These are phyloP conservation scores for Gallinago stenura DNA, from an alignment of 2,797 vertebrate genomes.

Conservation along the genomic window DNA sequence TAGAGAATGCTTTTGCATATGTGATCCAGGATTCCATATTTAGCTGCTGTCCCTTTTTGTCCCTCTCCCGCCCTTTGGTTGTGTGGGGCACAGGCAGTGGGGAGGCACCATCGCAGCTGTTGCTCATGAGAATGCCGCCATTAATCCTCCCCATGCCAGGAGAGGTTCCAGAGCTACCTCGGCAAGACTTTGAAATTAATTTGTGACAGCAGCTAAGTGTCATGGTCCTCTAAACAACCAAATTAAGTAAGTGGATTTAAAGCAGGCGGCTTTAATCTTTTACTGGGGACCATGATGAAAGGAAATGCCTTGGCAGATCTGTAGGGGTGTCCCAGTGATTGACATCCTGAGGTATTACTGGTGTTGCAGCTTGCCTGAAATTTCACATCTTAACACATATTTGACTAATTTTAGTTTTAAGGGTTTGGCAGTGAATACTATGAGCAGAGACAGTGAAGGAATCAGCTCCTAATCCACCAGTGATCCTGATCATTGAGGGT, in stretches of 20 bases:
- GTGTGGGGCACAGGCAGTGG: background rate
- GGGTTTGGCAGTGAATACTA: background rate
- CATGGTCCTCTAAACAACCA: background rate
- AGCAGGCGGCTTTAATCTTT: conserved; percentile 22
- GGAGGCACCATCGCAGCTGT: background rate
- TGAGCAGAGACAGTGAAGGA: background rate
- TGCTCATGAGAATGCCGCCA: background rate
- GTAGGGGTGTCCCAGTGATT: background rate
- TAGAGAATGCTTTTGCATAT: background rate
- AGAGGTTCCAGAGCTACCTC: background rate
- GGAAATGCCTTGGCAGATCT: background rate
- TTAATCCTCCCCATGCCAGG: background rate
- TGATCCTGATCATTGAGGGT: background rate
- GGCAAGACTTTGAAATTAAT: background rate
- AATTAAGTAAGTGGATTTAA: conserved; percentile 31
- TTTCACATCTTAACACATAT: background rate
- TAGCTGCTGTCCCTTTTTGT: background rate
- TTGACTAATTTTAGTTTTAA: background rate
- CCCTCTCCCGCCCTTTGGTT: background rate
- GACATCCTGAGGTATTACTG: background rate
- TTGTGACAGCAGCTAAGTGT: background rate
- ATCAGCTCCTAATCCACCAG: background rate
- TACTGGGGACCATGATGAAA: background rate
- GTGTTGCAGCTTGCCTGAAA: background rate
- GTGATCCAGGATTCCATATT: background rate